Evolutionary conservation across 2,888 invertebrate genomes (phyloP).

Genomic region (Cataglyphis livida): DNA sequence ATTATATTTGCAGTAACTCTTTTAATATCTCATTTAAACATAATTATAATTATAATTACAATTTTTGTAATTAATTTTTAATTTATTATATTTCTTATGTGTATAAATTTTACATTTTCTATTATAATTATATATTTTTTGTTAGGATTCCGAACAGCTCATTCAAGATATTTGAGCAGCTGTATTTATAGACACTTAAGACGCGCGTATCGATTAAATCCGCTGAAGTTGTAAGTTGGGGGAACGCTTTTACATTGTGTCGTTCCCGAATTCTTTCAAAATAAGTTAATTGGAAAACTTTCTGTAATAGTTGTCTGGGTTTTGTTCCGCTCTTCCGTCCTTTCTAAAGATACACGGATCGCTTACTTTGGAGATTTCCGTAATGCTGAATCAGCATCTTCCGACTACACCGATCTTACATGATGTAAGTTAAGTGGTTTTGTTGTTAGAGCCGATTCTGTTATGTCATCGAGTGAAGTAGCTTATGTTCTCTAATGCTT

Average conservation of each 20-base stretch:
- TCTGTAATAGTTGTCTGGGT: conserved; percentile 3
- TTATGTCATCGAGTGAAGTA: not conserved
- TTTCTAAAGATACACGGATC: conserved; percentile 5
- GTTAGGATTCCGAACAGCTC: not conserved
- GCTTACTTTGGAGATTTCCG: conserved; percentile 19
- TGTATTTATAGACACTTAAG: not conserved
- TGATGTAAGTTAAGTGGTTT: conserved; percentile 32
- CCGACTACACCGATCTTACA: conserved; percentile 9
- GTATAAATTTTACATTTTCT: not conserved
- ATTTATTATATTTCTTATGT: not conserved
- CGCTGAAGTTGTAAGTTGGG: not conserved
- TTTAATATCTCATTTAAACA: not conserved
- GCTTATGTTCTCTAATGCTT: not conserved
- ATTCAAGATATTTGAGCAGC: not conserved
- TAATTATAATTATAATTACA: too few species aligned
- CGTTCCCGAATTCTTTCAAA: conserved; percentile 35
- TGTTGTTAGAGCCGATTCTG: not conserved
- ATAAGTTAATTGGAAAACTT: conserved; percentile 56
- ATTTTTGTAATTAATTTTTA: too few species aligned
- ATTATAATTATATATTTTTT: not conserved
- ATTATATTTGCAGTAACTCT: not conserved
- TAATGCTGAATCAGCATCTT: conserved; percentile 44
- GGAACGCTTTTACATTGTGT: conserved; percentile 18
- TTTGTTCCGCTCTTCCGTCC: conserved; percentile 15
- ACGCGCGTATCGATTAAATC: conserved; percentile 26